Conservation (phyloP, 2,888 invertebrate species). For the Campopleginae sp. region DNA sequence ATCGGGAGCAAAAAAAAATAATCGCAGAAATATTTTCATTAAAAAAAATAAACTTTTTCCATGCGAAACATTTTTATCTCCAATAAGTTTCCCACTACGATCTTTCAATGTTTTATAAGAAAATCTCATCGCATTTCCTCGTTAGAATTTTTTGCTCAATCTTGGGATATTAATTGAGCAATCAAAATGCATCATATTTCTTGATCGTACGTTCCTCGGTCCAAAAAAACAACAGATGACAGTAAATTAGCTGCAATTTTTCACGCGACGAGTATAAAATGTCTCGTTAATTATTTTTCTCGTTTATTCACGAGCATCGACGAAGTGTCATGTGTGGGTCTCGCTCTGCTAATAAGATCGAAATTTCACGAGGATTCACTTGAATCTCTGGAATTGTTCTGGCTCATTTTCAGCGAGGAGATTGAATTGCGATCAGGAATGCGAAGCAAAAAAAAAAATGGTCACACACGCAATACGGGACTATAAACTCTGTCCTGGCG, state of each 20-base stretch:
- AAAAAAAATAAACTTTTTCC: background rate
- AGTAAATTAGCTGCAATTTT: background rate
- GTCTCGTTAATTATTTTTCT: background rate
- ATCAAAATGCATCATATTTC: background rate
- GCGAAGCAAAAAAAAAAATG: background rate
- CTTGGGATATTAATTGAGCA: background rate
- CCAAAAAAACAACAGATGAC: background rate
- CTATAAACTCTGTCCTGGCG: background rate
- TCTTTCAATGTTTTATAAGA: background rate
- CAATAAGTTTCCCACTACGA: background rate
- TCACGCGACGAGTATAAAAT: background rate
- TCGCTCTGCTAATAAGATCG: background rate
- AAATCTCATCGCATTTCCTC: background rate
- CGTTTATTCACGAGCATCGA: background rate
- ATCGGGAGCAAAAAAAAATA: background rate
- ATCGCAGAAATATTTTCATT: background rate
- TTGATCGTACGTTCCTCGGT: background rate
- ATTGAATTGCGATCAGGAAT: background rate
- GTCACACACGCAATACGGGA: slow-evolving; percentile 8
- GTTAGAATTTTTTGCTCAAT: background rate
- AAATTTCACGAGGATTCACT: background rate
- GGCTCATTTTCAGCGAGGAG: background rate
- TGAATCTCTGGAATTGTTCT: background rate
- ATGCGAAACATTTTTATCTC: background rate
- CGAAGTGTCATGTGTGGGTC: background rate